Evolutionary conservation across 2,797 vertebrate species (phyloP), one percentile per base, ranked within the genome.

Genomic region (Pseudocheirus occidentalis): DNA sequence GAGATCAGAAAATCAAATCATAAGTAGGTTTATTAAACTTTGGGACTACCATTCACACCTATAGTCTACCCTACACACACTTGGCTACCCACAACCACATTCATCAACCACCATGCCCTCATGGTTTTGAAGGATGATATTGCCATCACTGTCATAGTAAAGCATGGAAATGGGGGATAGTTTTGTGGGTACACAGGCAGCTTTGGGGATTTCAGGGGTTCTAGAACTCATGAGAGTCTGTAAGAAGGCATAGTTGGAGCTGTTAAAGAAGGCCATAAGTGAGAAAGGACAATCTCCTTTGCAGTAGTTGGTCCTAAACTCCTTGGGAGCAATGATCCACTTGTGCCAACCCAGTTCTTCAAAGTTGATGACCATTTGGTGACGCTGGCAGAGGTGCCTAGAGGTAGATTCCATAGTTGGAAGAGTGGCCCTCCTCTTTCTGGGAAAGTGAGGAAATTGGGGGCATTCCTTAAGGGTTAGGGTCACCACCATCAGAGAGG

Each of bases 111-210:
- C 97, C 97, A 98, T 98, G 59, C 98, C 97, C 90, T 98, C 96
- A 55, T 98, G 98, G 92, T 98, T 98, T 5, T 97, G 96, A 7
- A 98, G 95, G 53, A 98, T 95, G 40, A 98, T 97, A 9, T 97
- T 98, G 94, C 98, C 97, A 40, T 98, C 90, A 1, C 97, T 98
- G 90, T 98, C 98, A 89, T 98, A 98, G 91, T 98, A 98, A 1
- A 98, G 98, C 97, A 98, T 98, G 91, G 98, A 98, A 31, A 98
- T 98, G 28, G 98, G 98, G 13, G 98, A 98, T 5, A 98, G 96
- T 90, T 97, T 98, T 90, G 93, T 98, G 87, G 98, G 98, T 90
- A 98, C 55, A 58, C 98, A 98, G 66, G 95, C 95, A 11, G 97
- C 98, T 40, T 96, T 94, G 4, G 98, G 98, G 56, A 97, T 87